phyloP scores from a whole-genome alignment of 2,797 vertebrate species.

The Microcaecilia unicolor region DNA sequence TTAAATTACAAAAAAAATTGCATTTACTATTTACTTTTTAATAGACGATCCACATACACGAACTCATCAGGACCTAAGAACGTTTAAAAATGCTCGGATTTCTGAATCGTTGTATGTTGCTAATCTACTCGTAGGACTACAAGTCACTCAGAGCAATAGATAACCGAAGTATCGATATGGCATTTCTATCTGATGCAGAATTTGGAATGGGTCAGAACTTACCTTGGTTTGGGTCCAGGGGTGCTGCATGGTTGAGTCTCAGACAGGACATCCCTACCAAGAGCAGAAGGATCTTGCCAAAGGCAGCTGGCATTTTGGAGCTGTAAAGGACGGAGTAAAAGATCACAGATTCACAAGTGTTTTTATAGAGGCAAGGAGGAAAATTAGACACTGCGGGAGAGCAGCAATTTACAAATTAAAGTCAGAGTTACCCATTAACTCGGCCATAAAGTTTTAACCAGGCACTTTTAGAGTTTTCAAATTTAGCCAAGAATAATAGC shows the following conservation, averaged over 20 bases:
- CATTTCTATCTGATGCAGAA: background rate
- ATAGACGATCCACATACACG: too few relatives aligned
- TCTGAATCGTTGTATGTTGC: background rate
- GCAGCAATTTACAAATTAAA: constrained; percentile 9
- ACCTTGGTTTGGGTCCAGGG: constrained; percentile 29
- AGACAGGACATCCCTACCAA: constrained; percentile 20
- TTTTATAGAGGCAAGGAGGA: constrained; percentile 10
- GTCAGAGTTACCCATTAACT: constrained; percentile 46
- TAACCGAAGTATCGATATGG: background rate
- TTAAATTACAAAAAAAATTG: too few relatives aligned
- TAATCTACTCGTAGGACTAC: background rate
- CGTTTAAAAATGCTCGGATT: too few relatives aligned
- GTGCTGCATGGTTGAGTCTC: constrained; percentile 7
- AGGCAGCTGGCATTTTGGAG: constrained; percentile 21
- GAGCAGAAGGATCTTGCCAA: constrained; percentile 21
- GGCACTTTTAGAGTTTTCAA: constrained; percentile 7
- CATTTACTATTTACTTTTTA: too few relatives aligned
- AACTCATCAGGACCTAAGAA: too few relatives aligned
- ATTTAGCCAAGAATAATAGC: constrained; percentile 7
- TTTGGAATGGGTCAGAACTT: constrained; percentile 20
- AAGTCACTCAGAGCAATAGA: too few relatives aligned
- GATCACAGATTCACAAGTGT: background rate
- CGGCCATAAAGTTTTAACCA: constrained; percentile 12
- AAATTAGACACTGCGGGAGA: constrained; percentile 7
- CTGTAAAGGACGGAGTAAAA: constrained; percentile 1